A percentile compares a stretch with the other conserved stretches of the same genome.
These are phyloP conservation scores for Mesodorylaimus sp. DNA, from an alignment of 2,888 invertebrate genomes.

Conservation along the genomic window DNA sequence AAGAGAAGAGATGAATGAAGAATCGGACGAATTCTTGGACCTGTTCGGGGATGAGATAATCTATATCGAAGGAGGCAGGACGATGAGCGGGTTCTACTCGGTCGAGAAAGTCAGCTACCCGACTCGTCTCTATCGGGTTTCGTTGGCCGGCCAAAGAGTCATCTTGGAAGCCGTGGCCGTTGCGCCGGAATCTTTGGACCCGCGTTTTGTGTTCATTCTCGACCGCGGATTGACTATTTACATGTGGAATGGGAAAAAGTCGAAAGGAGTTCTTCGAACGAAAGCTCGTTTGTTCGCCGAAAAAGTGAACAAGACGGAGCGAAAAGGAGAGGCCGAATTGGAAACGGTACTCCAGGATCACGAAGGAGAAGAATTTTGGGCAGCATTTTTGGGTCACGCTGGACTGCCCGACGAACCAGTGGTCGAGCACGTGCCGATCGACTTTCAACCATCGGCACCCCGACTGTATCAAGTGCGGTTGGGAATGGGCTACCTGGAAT, in stretches of 20 bases:
- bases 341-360: constrained; percentile 59
- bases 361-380: constrained; percentile 70
- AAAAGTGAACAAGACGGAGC: constrained; percentile 92
- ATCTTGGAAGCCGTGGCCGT: constrained; percentile 39
- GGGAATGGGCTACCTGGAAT: constrained; percentile 92
- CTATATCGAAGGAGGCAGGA: constrained; percentile 93
- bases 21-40: constrained; percentile 79
- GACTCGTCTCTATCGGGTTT: background rate
- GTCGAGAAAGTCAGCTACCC: constrained; percentile 40
- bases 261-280: constrained; percentile 31
- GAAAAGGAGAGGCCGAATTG: constrained; percentile 82
- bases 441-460: constrained; percentile 48
- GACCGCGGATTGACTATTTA: constrained; percentile 70
- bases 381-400: constrained; percentile 37
- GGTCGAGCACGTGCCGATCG: constrained; percentile 47
- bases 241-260: constrained; percentile 65
- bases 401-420: constrained; percentile 18
- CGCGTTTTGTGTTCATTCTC: constrained; percentile 70
- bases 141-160: constrained; percentile 19
- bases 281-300: constrained; percentile 63
- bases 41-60: constrained; percentile 74
- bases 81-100: constrained; percentile 87
- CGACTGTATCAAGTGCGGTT: constrained; percentile 80
- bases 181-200: constrained; percentile 52
- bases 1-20: constrained; percentile 89